Conservation (phyloP, 1,140 invertebrate genomes). For the Drosophila mojavensis region DNA sequence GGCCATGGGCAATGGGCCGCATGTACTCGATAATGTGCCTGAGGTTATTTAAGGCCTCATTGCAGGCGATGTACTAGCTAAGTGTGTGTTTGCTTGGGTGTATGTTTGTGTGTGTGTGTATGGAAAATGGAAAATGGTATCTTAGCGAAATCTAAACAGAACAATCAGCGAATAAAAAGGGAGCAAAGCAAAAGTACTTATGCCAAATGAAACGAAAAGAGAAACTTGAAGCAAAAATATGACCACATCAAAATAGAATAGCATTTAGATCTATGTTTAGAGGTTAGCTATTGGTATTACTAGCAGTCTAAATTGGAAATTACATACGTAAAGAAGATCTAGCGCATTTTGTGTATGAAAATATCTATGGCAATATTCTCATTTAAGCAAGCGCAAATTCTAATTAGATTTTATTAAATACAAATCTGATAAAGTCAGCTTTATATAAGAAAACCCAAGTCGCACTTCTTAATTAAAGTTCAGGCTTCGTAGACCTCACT, state of each 20-base stretch:
- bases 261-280: too few species aligned
- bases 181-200: background rate
- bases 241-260: background rate
- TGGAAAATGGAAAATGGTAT: constrained; percentile 18
- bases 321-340: background rate
- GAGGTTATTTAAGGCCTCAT: constrained; percentile 57
- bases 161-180: constrained; percentile 10
- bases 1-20: constrained; percentile 38
- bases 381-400: background rate
- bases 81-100: background rate
- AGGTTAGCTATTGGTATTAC: too few species aligned
- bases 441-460: too few species aligned
- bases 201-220: background rate
- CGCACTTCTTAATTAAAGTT: too few species aligned
- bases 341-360: background rate
- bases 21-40: constrained; percentile 74
- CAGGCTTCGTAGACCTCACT: background rate
- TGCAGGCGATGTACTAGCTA: constrained; percentile 50
- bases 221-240: background rate
- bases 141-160: constrained; percentile 1
- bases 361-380: background rate
- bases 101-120: background rate
- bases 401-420: too few species aligned
- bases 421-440: too few species aligned
- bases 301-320: too few species aligned